phyloP scores from a whole-genome alignment of 2,113 vertebrate genomes.

The Talpa occidentalis region DNA sequence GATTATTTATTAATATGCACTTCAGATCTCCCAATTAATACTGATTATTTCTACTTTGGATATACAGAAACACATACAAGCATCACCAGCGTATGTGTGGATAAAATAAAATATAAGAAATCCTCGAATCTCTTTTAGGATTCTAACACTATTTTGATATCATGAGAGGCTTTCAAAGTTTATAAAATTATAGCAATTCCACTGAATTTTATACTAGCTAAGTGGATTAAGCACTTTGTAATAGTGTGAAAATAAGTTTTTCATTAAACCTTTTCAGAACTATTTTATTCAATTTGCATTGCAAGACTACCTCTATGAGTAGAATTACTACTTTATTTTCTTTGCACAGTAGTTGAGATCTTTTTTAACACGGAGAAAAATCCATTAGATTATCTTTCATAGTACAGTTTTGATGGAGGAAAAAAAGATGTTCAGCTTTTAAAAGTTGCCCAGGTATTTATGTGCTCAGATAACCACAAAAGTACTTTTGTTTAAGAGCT shows the following conservation, averaged over 20 bases:
- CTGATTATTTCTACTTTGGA: neutral
- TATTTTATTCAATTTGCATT: neutral
- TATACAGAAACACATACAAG: neutral
- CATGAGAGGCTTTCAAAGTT: neutral
- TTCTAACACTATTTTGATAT: neutral
- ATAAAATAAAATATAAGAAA: neutral
- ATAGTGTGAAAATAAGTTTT: neutral
- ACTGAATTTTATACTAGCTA: neutral
- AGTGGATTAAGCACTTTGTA: neutral
- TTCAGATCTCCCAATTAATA: neutral
- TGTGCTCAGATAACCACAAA: slow-evolving; percentile 78
- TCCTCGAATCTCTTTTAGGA: neutral
- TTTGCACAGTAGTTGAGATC: neutral
- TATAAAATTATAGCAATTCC: neutral
- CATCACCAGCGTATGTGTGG: neutral
- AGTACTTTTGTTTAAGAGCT: slow-evolving; percentile 76
- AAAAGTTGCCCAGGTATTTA: slow-evolving; percentile 73
- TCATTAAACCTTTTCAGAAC: neutral
- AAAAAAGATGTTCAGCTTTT: slow-evolving; percentile 47
- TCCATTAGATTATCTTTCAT: neutral
- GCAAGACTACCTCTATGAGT: neutral
- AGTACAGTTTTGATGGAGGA: slow-evolving; percentile 12
- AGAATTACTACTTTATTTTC: slow-evolving; percentile 15
- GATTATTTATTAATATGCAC: neutral
- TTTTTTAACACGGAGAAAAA: slow-evolving; percentile 35